These are phyloP conservation scores for Epiblema foenella DNA, from an alignment of 2,888 invertebrate species.

Conservation along the genomic window DNA sequence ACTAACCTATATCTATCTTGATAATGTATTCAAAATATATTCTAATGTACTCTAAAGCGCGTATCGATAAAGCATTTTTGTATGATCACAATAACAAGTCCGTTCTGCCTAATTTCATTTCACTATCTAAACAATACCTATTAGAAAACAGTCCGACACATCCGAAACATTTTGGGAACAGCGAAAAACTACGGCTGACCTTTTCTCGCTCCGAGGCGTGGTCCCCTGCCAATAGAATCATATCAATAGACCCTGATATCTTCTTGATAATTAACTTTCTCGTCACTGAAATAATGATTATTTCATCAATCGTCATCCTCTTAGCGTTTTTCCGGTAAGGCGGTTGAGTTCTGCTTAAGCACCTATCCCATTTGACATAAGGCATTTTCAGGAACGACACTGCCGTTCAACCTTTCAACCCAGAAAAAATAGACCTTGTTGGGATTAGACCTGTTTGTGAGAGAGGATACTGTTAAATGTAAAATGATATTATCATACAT, in stretches of 20 bases:
- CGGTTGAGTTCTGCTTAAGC: no score
- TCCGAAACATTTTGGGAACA: conserved; percentile 83
- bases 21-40: conserved; percentile 78
- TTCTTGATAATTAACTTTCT: neutral
- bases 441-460: no score
- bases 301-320: neutral
- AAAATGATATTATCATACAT: no score
- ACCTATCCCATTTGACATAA: no score
- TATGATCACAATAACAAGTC: conserved; percentile 82
- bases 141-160: conserved; percentile 81
- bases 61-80: conserved; percentile 81
- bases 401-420: no score
- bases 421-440: no score
- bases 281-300: neutral
- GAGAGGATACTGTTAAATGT: no score
- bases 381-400: no score
- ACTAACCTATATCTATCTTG: conserved; percentile 66
- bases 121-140: conserved; percentile 80
- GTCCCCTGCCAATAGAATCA: conserved; percentile 71
- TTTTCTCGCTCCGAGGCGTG: conserved; percentile 73
- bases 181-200: conserved; percentile 82
- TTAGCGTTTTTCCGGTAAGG: no score
- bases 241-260: conserved; percentile 3
- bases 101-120: conserved; percentile 70
- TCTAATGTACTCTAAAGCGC: conserved; percentile 81